Base-by-base conservation (phyloP, 2,113 vertebrate genomes). In the Balaeniceps rex region DNA sequence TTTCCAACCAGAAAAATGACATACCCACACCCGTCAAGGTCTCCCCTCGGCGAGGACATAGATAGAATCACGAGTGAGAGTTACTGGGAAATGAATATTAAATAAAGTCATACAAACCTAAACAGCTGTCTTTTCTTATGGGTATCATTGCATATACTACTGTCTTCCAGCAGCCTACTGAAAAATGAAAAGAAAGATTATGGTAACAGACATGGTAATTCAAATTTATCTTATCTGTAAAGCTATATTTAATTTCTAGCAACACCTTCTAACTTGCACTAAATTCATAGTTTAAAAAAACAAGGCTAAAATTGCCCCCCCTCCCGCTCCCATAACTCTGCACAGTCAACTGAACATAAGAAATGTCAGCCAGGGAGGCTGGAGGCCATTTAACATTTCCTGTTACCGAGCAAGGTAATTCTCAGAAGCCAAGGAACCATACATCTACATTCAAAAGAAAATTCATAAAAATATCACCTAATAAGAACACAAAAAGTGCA, bases 61-160 rank as follows among this genome's bases (percentile, higher is more conserved):
- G 19, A 68, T 0, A 83, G 19, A 83, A 46, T 31, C 63, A 52
- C 3, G 8, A 77, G 15, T 26, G 11, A 76, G 34, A 52, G 33
- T 57, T 72, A 94, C 19, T 40, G 52, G 69, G 75, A 95, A 97
- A 92, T 44, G 79, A 90, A 92, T 78, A 94, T 91, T 76, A 92
- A 98, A 94, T 84, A 94, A 97, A 95, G 52, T 74, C 92, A 98
- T 98, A 98, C 98, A 97, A 98, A 99, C 99, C 99, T 99, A 98
- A 99, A 99, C 78, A 99, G 98, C 96, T 99, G 99, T 97, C 99
- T 98, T 98, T 97, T 99, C 98, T 98, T 99, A 98, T 99, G 98
- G 77, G 98, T 99, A 90, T 99, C 99, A 97, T 97, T 99, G 98
- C 98, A 98, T 97, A 99, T 97, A 96, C 98, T 99, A 97, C 93